Base-by-base conservation (phyloP, 1,140 invertebrate species). In the Elysia chlorotica region DNA sequence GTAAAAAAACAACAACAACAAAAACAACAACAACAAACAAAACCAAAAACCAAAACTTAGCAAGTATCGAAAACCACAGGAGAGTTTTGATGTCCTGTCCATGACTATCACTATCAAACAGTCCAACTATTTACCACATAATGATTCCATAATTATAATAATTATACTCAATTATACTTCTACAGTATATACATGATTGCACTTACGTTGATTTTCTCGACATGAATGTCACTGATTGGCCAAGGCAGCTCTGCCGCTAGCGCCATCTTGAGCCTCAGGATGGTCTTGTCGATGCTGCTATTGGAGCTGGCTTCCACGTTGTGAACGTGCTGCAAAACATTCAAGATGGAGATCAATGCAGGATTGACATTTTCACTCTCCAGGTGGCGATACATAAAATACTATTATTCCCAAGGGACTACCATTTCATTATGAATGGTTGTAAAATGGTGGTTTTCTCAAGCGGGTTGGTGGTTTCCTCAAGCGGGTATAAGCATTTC, bases 191-290 rank as follows among this genome's bases (percentile, higher is more conserved):
- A n/a, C n/a, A n/a, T n/a, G n/a, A n/a, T n/a, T n/a, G 23, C 5
- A 69, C 66, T 69, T 57, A 69, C 66, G 25, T 54, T 69, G 48
- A 69, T 56, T 31, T 57, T 57, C 28, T 57, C 54, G 19, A 56
- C 54, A 37, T 57, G 66, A 33, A 69, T 69, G 19, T 69, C 30
- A 19, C 57, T 17, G 4, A 56, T 33, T 10, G 53, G 48, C 66
- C 66, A 69, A 17, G 66, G 48, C 25, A 69, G 48, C 14, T 57
- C 66, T 6, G 19, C 17, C 19, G 66, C 31, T 25, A 69, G 23
- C 31, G 66, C 66, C 25, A 33, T 31, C 53, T 69, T 69, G 6
- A 69, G 66, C 19, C 66, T 54, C 23, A 37, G 10, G 19, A 69
- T 69, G 28, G 66, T 69, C 2, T 48, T 21, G 33, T 69, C 66